phyloP scores from a whole-genome alignment of 2,888 invertebrate species.

The Sesia bembeciformis region DNA sequence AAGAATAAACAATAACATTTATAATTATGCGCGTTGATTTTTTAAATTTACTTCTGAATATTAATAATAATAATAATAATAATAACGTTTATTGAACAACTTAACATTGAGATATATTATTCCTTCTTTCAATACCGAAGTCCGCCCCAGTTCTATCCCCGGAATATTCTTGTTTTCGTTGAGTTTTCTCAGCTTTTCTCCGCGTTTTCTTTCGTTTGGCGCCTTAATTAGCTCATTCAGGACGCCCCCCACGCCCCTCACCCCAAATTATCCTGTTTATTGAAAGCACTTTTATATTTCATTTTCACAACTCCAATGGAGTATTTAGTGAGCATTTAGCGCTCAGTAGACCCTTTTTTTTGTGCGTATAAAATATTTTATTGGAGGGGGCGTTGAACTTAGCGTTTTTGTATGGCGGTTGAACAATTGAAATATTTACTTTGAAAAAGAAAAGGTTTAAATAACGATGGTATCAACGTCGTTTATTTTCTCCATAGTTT shows the following conservation, averaged over 20 bases:
- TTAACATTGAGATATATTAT: no score
- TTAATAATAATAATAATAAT: no score
- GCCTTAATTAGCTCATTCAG: constrained; percentile 73
- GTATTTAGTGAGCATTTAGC: constrained; percentile 51
- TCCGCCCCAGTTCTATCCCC: constrained; percentile 31
- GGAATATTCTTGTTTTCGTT: constrained; percentile 70
- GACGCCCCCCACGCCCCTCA: constrained; percentile 22
- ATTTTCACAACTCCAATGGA: constrained; percentile 47
- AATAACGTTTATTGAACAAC: no score
- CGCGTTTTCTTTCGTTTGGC: constrained; percentile 67
- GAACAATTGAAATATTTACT: no score
- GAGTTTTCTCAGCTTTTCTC: constrained; percentile 71
- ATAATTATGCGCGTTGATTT: no score
- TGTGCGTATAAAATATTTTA: constrained; percentile 12
- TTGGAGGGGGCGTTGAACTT: constrained; percentile 12
- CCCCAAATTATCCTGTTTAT: constrained; percentile 67
- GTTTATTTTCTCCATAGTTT: no score
- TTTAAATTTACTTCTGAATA: no score
- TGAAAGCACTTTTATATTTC: constrained; percentile 67
- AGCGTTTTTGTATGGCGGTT: no score
- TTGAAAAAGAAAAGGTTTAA: no score
- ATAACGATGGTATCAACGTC: no score
- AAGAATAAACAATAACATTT: no score
- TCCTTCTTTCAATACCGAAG: constrained; percentile 4
- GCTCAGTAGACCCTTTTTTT: constrained; percentile 11